Base-by-base conservation (phyloP, 2,113 vertebrate genomes). In the Tinamus guttatus region DNA sequence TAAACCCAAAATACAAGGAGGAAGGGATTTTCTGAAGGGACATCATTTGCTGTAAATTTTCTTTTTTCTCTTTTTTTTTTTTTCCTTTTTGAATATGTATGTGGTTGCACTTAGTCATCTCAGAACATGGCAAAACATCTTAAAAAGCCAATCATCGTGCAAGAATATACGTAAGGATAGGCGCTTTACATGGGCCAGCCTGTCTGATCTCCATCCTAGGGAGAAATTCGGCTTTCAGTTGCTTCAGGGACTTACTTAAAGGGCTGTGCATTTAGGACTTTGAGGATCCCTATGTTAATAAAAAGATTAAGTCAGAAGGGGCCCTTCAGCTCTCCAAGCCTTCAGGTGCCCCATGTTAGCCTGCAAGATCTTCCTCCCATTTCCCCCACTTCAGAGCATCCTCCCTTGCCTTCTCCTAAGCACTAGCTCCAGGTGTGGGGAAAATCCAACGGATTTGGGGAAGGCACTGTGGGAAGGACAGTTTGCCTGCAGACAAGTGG, bases 91-190 rank as follows among this genome's bases (percentile, higher is more conserved):
- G 54, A 56, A 17, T 54, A 27, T 82, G 0, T 28, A 24, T 34
- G 41, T 7, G 65, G 13, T 4, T 71, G 17, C 40, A 17, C 13
- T 88, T 82, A 69, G 24, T 34, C 83, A 30, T 73, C 34, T 58
- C 38, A 49, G 16, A 9, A 3, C 12, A 22, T 41, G 52, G 25
- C 27, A 88, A 68, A 60, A 13, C 5, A 0, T 41, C 25, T 70
- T 52, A 77, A 38, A 89, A 49, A 67, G 15, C 36, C 71, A 77
- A 13, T 51, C 32, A 59, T 41, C n/a, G 18, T 40, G 36, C 0
- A 0, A 0, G n/a, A 43, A 7, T 13, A 14, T 11, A 5, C 3
- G 24, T 41, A 40, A 70, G 7, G 32, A 36, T 15, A 12, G 0
- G 0, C 6, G 49, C 24, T 52, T 41, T 4, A 13, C 0, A 0